phyloP scores from a whole-genome alignment of 2,888 invertebrate genomes.

The Parnassius orleans region DNA sequence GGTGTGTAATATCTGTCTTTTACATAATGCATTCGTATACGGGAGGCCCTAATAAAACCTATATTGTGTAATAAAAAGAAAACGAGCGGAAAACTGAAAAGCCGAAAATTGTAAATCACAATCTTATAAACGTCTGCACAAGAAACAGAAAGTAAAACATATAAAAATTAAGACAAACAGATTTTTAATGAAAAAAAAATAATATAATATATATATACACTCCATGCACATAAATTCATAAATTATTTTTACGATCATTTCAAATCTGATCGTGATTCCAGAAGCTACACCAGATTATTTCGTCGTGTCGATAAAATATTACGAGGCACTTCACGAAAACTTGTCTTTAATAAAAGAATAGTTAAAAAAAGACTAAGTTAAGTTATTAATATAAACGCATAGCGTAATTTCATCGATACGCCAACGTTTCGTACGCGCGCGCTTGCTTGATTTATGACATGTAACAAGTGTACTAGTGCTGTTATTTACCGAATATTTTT shows the following conservation, averaged over 20 bases:
- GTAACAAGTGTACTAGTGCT: constrained; percentile 51
- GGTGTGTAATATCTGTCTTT: too few relatives aligned
- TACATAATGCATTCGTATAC: too few relatives aligned
- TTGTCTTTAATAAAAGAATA: constrained; percentile 21
- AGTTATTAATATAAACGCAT: constrained; percentile 47
- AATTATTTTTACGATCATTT: constrained; percentile 12
- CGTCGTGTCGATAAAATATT: constrained; percentile 3
- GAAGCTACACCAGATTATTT: constrained; percentile 11
- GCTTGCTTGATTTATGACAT: constrained; percentile 64
- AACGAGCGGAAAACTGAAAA: too few relatives aligned
- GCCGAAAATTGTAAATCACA: not conserved
- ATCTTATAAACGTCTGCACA: not conserved
- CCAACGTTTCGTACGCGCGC: constrained; percentile 43
- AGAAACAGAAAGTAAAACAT: not conserved
- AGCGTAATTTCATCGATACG: constrained; percentile 55
- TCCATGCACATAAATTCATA: constrained; percentile 4
- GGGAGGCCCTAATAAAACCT: too few relatives aligned
- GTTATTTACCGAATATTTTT: not conserved
- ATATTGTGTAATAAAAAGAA: too few relatives aligned
- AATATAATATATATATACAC: not conserved
- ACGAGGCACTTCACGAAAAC: constrained; percentile 15
- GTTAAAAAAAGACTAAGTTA: constrained; percentile 22
- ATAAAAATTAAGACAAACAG: not conserved
- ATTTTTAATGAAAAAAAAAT: not conserved
- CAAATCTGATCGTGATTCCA: constrained; percentile 16